Conservation (phyloP, 2,888 invertebrate genomes). For the Marronus borbonicus region DNA sequence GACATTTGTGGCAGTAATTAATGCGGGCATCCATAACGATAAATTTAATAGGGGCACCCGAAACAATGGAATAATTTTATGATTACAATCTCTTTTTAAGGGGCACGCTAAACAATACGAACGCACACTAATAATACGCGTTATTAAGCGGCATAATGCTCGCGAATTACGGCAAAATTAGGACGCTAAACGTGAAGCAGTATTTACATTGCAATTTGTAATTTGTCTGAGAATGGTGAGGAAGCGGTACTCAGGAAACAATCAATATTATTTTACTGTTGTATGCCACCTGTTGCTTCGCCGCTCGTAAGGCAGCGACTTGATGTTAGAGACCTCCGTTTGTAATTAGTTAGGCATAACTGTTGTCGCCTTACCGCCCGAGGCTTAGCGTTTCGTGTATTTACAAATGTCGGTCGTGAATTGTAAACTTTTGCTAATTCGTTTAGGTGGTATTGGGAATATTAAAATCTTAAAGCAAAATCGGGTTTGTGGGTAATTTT, state of each 20-base stretch:
- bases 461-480: too few relatives aligned
- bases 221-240: conserved; percentile 2
- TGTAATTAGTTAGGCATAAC: conserved; percentile 30
- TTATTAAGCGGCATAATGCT: conserved; percentile 19
- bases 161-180: conserved; percentile 21
- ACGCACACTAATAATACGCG: conserved; percentile 9
- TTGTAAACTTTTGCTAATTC: neutral
- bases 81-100: conserved; percentile 1
- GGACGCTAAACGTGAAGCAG: conserved; percentile 16
- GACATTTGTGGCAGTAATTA: conserved; percentile 1
- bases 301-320: conserved; percentile 5
- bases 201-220: conserved; percentile 37
- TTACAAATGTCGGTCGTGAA: conserved; percentile 2
- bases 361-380: neutral
- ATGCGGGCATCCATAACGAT: neutral
- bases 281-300: conserved; percentile 43
- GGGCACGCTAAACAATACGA: conserved; percentile 14
- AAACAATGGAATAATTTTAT: conserved; percentile 24
- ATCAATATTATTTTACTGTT: conserved; percentile 45
- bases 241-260: conserved; percentile 36
- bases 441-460: neutral
- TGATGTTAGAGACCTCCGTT: conserved; percentile 1
- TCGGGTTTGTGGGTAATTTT: too few relatives aligned
- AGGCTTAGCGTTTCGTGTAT: neutral
- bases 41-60: neutral